Base-by-base conservation (phyloP, 2,113 vertebrate species). In the Nanorana parkeri region DNA sequence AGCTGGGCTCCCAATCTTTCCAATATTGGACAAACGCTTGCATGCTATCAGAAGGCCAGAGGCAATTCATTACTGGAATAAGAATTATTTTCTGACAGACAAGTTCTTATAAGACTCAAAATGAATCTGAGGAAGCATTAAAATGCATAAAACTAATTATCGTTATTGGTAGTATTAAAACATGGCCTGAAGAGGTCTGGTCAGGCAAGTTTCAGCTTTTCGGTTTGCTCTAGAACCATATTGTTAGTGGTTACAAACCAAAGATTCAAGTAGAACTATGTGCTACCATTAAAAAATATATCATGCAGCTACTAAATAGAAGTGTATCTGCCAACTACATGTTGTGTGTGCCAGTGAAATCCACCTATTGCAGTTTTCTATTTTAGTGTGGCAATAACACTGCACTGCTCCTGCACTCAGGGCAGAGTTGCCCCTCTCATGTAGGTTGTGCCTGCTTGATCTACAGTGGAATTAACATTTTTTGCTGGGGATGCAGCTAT, bases 21-120 rank as follows among this genome's bases (percentile, higher is more conserved):
- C 17, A 28, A n/a, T 64, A 72, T 47, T 47, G 16, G 36, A 26
- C 28, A 80, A 20, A 64, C 73, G 58, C 63, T 71, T 56, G 65
- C 64, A 63, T 20, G 26, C 17, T 72, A 64, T 72, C 26, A 41
- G 56, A 63, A 24, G 68, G 32, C 29, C 23, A 41, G 51, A 72
- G 72, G 19, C 54, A 20, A 51, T 64, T 73, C n/a, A 80, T 71
- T 36, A 7, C 51, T 26, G 7, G 4, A 64, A 24, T 32, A 55
- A 68, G 11, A 56, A 60, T 36, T 68, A 5, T 21, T 5, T 8
- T 19, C 29, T 4, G 28, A 67, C 26, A 23, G 24, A 60, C 60
- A 66, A 55, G n/a, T 41, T 58, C 28, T 79, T 60, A 6, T 41
- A 80, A 28, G n/a, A 20, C 23, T 32, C 2, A 69, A 21, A 2